Evolutionary conservation across 2,113 vertebrate species (phyloP).

Genomic region (Anolis sagrei): DNA sequence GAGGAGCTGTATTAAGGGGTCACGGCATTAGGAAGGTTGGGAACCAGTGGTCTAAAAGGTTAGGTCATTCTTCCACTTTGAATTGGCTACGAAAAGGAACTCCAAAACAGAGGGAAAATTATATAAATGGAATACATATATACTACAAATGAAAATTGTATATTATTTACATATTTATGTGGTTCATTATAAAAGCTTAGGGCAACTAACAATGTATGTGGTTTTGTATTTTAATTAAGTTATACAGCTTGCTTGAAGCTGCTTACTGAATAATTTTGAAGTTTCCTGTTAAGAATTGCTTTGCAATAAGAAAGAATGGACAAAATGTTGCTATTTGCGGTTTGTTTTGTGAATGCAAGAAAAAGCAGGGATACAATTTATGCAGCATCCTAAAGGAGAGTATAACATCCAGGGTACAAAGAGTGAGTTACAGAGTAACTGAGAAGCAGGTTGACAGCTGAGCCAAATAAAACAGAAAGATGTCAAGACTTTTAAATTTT

Average conservation of each 20-base stretch:
- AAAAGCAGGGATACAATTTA: background rate
- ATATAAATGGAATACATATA: background rate
- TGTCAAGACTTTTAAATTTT: background rate
- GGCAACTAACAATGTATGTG: background rate
- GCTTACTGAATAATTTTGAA: background rate
- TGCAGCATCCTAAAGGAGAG: too few relatives aligned
- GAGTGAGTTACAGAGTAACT: background rate
- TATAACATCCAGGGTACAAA: background rate
- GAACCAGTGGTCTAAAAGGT: background rate
- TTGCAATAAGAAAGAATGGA: background rate
- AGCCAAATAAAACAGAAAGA: background rate
- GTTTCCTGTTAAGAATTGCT: background rate
- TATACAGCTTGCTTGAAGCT: background rate
- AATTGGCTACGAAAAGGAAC: background rate
- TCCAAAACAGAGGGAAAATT: too few relatives aligned
- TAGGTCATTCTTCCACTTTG: too few relatives aligned
- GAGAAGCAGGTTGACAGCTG: background rate
- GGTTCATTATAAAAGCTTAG: too few relatives aligned
- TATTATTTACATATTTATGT: background rate
- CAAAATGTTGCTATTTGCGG: too few relatives aligned
- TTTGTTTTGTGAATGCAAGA: background rate
- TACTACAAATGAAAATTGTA: too few relatives aligned
- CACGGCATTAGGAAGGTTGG: too few relatives aligned
- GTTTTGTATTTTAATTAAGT: background rate
- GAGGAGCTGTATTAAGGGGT: too few relatives aligned